Evolutionary conservation across 2,113 vertebrate species (phyloP), one percentile per base, ranked within the genome.

Genomic region (Odontesthes bonariensis): DNA sequence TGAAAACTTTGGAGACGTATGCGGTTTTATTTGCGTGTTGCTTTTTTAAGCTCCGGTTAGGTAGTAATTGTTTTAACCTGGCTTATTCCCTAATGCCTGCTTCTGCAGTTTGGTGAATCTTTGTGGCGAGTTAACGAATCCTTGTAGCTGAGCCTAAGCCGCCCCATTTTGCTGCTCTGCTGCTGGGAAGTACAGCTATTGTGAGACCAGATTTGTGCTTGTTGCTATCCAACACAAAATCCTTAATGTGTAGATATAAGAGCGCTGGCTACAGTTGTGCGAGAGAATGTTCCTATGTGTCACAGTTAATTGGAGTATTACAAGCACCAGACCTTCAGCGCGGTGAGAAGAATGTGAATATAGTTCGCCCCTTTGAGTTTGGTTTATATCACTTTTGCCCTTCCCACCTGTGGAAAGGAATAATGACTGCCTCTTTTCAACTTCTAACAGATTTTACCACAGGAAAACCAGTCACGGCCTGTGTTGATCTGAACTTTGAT

Each of bases 351-450:
- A 51, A 22, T 75, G 46, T 68, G 47, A 79, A 73, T 40, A 33
- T 64, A 61, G 54, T 73, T 69, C 52, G 52, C 61, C 46, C 27
- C 66, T 78, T 58, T 20, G 22, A 59, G 14, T 69, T 77, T 78
- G 68, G 44, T 19, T 77, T 19, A 55, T 63, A 38, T 77, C n/a
- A 31, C 14, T 66, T 31, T 63, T 55, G 77, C 70, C 51, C 49
- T 54, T 60, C 73, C 16, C 19, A 47, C 10, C 63, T 74, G 49
- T 8, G 32, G 31, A 42, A 10, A 53, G 53, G 6, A 83, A 55
- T 65, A 77, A 83, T 47, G 51, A 19, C 66, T 59, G 65, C 56
- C 33, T 78, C 59, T 53, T 75, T 75, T 75, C 56, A 70, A 49
- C 38, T 31, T 54, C n/a, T 33, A 7, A 32, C 49, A 62, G 74